These are phyloP conservation scores for Sebastes elongatus DNA, from an alignment of 2,797 vertebrate genomes.

Conservation along the genomic window DNA sequence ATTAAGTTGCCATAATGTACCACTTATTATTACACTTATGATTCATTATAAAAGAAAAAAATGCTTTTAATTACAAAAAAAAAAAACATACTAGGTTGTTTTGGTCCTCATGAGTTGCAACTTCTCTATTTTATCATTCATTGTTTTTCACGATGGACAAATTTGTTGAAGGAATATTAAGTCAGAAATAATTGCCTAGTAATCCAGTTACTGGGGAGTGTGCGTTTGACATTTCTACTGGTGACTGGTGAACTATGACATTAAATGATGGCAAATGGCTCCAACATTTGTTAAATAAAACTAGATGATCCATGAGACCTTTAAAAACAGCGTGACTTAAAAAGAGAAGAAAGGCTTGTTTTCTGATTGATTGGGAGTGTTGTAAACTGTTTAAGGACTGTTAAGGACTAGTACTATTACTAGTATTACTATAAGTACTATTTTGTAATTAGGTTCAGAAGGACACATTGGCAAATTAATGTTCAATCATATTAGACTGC, in stretches of 20 bases:
- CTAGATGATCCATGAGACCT: slow-evolving; percentile 64
- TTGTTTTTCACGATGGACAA: not conserved
- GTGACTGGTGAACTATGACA: slow-evolving; percentile 75
- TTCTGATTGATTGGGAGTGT: slow-evolving; percentile 17
- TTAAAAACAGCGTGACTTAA: slow-evolving; percentile 64
- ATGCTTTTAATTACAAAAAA: not conserved
- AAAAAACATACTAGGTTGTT: not conserved
- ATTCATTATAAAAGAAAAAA: not conserved
- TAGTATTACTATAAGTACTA: no score
- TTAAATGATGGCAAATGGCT: slow-evolving; percentile 66
- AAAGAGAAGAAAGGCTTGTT: slow-evolving; percentile 47
- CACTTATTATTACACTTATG: not conserved
- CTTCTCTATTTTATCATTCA: slow-evolving; percentile 7
- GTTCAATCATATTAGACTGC: not conserved
- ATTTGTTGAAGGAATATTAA: slow-evolving; percentile 26
- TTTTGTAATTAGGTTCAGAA: not conserved
- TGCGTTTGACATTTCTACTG: slow-evolving; percentile 75
- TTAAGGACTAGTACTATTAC: no score
- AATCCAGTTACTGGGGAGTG: slow-evolving; percentile 72
- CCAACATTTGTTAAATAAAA: slow-evolving; percentile 63
- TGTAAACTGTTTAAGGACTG: not conserved
- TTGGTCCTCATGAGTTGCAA: not conserved
- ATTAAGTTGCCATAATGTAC: not conserved
- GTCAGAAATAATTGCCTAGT: slow-evolving; percentile 70
- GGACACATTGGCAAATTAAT: not conserved